phyloP scores from a whole-genome alignment of 1,140 invertebrate genomes.

The Drosophila burlai region DNA sequence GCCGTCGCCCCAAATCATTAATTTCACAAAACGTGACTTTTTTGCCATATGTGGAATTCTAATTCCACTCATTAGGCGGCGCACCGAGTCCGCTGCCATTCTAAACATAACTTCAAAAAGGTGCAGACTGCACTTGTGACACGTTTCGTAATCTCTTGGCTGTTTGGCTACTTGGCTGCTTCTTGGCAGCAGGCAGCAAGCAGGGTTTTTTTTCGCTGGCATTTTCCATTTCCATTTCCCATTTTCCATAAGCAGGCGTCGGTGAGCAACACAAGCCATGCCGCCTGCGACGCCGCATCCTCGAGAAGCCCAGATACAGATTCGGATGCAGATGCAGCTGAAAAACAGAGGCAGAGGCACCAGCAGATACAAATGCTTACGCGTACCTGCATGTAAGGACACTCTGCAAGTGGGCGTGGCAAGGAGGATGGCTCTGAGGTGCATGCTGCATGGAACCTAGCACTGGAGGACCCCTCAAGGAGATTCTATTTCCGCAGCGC shows the following conservation, averaged over 20 bases:
- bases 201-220: slow-evolving; percentile 59
- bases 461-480: slow-evolving; percentile 51
- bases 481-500: slow-evolving; percentile 78
- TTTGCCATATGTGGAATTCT: slow-evolving; percentile 82
- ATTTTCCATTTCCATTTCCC: slow-evolving; percentile 41
- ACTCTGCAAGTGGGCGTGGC: slow-evolving; percentile 24
- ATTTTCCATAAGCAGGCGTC: slow-evolving; percentile 64
- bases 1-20: slow-evolving; percentile 78
- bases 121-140: slow-evolving; percentile 82
- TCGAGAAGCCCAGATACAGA: slow-evolving; percentile 52
- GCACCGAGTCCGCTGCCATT: slow-evolving; percentile 60
- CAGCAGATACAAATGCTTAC: slow-evolving; percentile 60
- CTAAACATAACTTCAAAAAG: slow-evolving; percentile 82
- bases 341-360: slow-evolving; percentile 41
- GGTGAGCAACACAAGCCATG: slow-evolving; percentile 20
- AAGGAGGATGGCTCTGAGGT: slow-evolving; percentile 2
- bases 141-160: slow-evolving; percentile 82
- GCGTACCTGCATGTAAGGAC: slow-evolving; percentile 67
- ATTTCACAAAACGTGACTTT: slow-evolving; percentile 80
- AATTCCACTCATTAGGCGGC: slow-evolving; percentile 78
- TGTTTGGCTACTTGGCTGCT: slow-evolving; percentile 29
- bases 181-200: slow-evolving; percentile 11
- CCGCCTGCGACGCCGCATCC: slow-evolving; percentile 24
- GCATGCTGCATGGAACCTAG: slow-evolving; percentile 1
- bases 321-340: slow-evolving; percentile 50